phyloP scores from a whole-genome alignment of 2,888 invertebrate genomes.

The Ormyrus pomaceus region DNA sequence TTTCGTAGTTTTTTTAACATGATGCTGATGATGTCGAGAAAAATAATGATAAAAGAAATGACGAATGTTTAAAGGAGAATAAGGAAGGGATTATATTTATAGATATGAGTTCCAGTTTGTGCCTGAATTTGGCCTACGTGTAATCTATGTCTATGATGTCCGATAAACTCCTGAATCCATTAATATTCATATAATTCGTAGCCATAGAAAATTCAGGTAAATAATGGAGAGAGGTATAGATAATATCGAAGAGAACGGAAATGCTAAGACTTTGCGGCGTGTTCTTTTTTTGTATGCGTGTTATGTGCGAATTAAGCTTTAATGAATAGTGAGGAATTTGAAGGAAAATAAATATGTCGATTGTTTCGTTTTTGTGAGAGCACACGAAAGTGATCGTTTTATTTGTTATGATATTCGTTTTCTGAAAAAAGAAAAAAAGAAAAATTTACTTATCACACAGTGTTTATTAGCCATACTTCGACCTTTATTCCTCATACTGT shows the following conservation, averaged over 20 bases:
- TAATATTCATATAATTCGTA: background rate
- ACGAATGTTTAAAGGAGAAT: conserved; percentile 23
- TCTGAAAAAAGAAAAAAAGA: conserved; percentile 1
- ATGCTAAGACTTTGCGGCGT: background rate
- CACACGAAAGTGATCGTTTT: conserved; percentile 56
- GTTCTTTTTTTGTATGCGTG: conserved; percentile 7
- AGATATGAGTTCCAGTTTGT: conserved; percentile 32
- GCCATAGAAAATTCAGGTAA: background rate
- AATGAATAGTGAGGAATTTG: background rate
- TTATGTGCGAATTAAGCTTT: background rate
- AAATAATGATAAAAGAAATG: conserved; percentile 49
- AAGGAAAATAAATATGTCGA: background rate
- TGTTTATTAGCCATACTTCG: conserved; percentile 69
- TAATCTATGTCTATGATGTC: conserved; percentile 4
- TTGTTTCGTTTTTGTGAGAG: background rate
- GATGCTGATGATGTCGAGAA: conserved; percentile 51
- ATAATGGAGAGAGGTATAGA: background rate
- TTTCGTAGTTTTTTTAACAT: conserved; percentile 58
- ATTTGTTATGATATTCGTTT: conserved; percentile 48
- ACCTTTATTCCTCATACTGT: conserved; percentile 71
- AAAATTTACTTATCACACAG: conserved; percentile 60
- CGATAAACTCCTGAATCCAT: conserved; percentile 6
- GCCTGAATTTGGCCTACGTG: conserved; percentile 41
- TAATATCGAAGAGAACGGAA: conserved; percentile 5
- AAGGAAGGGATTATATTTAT: conserved; percentile 10